Base-by-base conservation (phyloP, 2,888 invertebrate species). In the Pyrochroa serraticornis region DNA sequence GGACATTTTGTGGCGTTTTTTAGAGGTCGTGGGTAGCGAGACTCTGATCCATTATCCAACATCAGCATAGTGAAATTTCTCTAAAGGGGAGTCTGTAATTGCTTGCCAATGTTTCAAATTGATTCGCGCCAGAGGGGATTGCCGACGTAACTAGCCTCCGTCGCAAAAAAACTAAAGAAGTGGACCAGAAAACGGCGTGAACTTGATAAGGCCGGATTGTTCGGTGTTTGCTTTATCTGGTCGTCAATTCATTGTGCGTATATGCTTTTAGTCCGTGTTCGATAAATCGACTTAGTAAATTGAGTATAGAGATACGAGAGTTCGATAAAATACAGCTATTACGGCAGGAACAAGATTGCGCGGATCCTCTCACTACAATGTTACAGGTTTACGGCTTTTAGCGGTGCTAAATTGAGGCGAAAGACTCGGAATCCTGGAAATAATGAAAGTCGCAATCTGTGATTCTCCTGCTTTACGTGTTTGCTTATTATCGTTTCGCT, bases 261-360 rank as follows among this genome's bases (percentile, higher is more conserved):
- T 58, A 48, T 53, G 52, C 48, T 52, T 53, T 53, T 58, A 44
- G 44, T 53, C 41, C 53, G 45, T 49, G 58, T 58, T 53, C 58
- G 43, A 49, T 58, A 58, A 58, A 58, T 58, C 53, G 58, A 53
- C 58, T 58, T 58, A 47, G 48, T 53, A 49, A 58, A 58, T 58
- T 58, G 58, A 58, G 53, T 61, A 58, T 53, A 61, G 62, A 65
- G 66, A 66, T 65, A 61, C 56, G 59, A 62, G 60, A 63, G 65
- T 64, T 63, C 64, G 66, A 67, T 69, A 67, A 69, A 69, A 67
- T 69, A 66, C 64, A 65, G 64, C 66, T 60, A 67, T 68, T 67
- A 69, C 63, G 60, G 55, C 61, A 59, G 65, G 60, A 64, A 67
- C 65, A 67, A 64, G 68, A 67, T 67, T 67, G 66, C 59, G 61